Base-by-base conservation (phyloP, 2,113 vertebrate species). In the Zingel zingel region DNA sequence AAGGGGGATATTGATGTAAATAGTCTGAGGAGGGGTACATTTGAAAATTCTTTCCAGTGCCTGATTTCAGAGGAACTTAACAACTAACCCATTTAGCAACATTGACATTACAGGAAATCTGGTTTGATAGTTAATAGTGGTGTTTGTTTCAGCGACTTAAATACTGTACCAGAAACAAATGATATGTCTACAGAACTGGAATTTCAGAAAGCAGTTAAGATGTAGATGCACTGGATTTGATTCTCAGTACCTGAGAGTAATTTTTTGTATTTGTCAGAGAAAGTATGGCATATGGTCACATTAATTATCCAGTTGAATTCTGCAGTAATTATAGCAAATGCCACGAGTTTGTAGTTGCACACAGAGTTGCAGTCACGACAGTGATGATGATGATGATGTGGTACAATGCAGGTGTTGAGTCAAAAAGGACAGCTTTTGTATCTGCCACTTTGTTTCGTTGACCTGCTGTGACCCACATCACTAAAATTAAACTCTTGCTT, bases 381-480 rank as follows among this genome's bases (percentile, higher is more conserved):
- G 63, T 23, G 39, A 48, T 51, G 70, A 79, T 64, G 27, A 73
- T 51, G 47, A 65, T 51, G 65, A 33, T 63, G 36, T 67, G n/a
- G 68, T 30, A 70, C 13, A 62, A 51, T 2, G 59, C 43, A 67
- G 56, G 25, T 23, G 57, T 45, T 36, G 58, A 67, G 66, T 77
- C 36, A 73, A 74, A 79, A 54, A 65, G 48, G 12, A 16, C n/a
- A 30, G 50, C 54, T 75, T 81, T 79, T 62, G 51, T 66, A 36
- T 63, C 43, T 13, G 21, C 70, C 50, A 19, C 54, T 69, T 72
- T 86, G 61, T 84, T 88, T 85, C 76, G 69, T 45, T 90, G 83
- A 86, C 65, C 81, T 67, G 47, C 62, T 47, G 39, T 59, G 43
- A 79, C 74, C 77, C 51, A 71, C 18, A 30, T 58, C 36, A 27